Evolutionary conservation across 1,140 invertebrate genomes (phyloP).

Genomic region (Babylonia areolata): DNA sequence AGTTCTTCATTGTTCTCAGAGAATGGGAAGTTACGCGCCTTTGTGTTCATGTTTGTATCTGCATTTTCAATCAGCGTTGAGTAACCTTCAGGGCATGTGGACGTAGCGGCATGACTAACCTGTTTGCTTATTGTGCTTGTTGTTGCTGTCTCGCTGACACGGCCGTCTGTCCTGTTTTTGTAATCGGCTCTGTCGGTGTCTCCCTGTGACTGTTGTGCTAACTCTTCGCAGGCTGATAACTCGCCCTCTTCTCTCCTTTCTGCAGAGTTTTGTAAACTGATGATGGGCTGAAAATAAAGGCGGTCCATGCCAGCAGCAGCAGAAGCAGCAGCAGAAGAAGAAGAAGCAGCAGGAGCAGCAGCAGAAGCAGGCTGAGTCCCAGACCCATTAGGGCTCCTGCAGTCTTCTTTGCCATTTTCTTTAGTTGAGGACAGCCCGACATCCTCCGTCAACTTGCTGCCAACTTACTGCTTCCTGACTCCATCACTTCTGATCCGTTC

Average conservation of each 20-base stretch:
- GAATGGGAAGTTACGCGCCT: neutral
- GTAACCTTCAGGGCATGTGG: neutral
- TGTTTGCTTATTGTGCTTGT: neutral
- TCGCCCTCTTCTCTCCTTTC: slow-evolving; percentile 54
- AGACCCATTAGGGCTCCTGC: neutral
- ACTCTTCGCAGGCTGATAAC: slow-evolving; percentile 26
- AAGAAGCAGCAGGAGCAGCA: neutral
- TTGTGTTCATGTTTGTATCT: neutral
- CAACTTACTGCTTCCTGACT: neutral
- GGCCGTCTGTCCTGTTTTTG: neutral
- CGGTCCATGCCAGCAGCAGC: neutral
- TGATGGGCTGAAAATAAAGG: slow-evolving; percentile 58
- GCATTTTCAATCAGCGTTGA: neutral
- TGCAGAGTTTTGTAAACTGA: slow-evolving; percentile 65
- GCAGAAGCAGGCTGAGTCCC: neutral
- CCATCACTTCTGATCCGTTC: neutral
- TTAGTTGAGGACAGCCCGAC: neutral
- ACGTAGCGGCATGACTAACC: neutral
- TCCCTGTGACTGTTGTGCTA: neutral
- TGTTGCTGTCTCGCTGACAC: neutral
- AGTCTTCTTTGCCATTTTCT: neutral
- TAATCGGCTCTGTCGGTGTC: neutral
- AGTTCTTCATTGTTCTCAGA: neutral
- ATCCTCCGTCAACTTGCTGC: neutral
- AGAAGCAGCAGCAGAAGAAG: neutral